Evolutionary conservation across 2,797 vertebrate genomes (phyloP).

Genomic region (Salmo trutta): DNA sequence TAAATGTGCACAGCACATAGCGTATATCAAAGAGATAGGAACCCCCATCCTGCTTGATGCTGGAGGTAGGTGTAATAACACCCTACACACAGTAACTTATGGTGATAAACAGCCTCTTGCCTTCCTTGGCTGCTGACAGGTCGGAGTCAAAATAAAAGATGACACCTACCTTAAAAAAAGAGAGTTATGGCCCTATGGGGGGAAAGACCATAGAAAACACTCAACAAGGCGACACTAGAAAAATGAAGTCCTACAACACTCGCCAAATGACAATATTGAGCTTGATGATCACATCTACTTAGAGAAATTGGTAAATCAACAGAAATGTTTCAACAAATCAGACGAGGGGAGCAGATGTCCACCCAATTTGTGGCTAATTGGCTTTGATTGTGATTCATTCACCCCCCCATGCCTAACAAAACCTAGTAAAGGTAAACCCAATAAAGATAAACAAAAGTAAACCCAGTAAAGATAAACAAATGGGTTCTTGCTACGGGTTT

Average conservation of each 20-base stretch:
- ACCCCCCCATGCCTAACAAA: not conserved
- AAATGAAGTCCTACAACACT: conserved; percentile 39
- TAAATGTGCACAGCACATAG: conserved; percentile 20
- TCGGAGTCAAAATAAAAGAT: conserved; percentile 55
- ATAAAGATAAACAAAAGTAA: not conserved
- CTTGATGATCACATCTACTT: conserved; percentile 44
- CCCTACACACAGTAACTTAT: conserved; percentile 55
- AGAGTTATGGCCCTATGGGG: conserved; percentile 54
- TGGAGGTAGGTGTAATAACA: conserved; percentile 37
- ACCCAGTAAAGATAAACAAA: conserved; percentile 9
- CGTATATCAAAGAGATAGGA: conserved; percentile 42
- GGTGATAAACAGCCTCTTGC: conserved; percentile 52
- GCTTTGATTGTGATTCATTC: not conserved
- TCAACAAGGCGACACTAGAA: conserved; percentile 33
- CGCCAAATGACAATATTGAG: conserved; percentile 48
- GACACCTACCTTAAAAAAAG: conserved; percentile 48
- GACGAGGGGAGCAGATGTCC: conserved; percentile 33
- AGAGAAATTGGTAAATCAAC: conserved; percentile 3
- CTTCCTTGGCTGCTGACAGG: conserved; percentile 43
- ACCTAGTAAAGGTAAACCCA: conserved; percentile 8
- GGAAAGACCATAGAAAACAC: conserved; percentile 41
- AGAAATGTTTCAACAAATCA: conserved; percentile 6
- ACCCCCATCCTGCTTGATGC: conserved; percentile 39
- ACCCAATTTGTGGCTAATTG: conserved; percentile 39
- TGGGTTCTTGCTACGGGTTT: not conserved